Base-by-base conservation (phyloP, 2,113 vertebrate species). In the Phylloscopus trochiloides region DNA sequence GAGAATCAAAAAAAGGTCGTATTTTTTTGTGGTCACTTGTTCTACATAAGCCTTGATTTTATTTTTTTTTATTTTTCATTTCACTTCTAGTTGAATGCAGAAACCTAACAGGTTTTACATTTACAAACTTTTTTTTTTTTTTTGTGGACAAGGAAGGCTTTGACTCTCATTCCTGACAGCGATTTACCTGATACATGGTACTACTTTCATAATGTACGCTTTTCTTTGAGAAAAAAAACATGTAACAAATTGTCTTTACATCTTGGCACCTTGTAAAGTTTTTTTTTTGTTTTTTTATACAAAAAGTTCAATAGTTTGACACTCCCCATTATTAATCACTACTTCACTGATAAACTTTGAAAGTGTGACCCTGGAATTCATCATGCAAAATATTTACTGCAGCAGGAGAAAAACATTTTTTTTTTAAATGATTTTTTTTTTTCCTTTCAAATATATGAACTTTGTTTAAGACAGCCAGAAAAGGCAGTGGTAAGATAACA, bases 261-360 rank as follows among this genome's bases (percentile, higher is more conserved):
- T 99, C 98, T 99, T 99, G 99, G 99, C 99, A 99, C 99, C 98
- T 98, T 99, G 98, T 98, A 99, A 99, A 98, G 98, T 98, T 98
- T 97, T 98, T 98, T 96, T 95, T 97, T 95, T 96, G 88, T 97
- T 98, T 98, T 96, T 98, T 98, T 96, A 98, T 99, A 99, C 97
- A 99, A 99, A 99, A 98, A 90, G 97, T 98, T 99, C 98, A 98
- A 98, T 98, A 98, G 97, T 98, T 98, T 98, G 98, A 99, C 98
- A 99, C 98, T 98, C 98, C 98, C 98, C 98, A 97, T 98, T 98
- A 98, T 98, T 98, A 99, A 98, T 98, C 98, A 98, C 98, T 98
- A 98, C 98, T 98, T 98, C 97, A 98, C 98, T 98, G 97, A 98
- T 98, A 98, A 98, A 98, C 98, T 98, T 98, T 97, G 97, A 97